Evolutionary conservation across 1,140 invertebrate species (phyloP).

Genomic region (Copidosoma floridanum): DNA sequence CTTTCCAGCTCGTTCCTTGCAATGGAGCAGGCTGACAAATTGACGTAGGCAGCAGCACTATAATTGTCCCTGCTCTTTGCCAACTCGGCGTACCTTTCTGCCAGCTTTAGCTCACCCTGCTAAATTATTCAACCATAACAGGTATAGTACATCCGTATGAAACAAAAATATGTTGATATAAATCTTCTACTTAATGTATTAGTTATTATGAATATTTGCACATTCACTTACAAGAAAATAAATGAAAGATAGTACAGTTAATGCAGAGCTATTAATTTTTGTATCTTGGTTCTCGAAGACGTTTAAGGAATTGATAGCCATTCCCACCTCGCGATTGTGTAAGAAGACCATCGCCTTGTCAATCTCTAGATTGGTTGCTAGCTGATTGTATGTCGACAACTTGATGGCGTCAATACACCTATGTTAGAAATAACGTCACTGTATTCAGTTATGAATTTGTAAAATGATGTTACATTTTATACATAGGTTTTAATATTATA

Average conservation of each 20-base stretch:
- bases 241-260: constrained; percentile 89
- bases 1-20: constrained; percentile 71
- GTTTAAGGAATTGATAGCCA: constrained; percentile 84
- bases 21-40: constrained; percentile 83
- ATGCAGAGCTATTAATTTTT: constrained; percentile 80
- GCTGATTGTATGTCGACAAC: constrained; percentile 70
- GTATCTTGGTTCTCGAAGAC: constrained; percentile 85
- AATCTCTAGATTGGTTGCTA: constrained; percentile 89
- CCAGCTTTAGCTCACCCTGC: constrained; percentile 82
- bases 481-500: too few species aligned
- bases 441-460: constrained; percentile 13
- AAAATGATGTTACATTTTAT: too few species aligned
- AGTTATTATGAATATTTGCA: too few species aligned
- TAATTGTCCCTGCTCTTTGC: constrained; percentile 76
- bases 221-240: constrained; percentile 80
- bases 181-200: too few species aligned
- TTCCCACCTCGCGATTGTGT: constrained; percentile 77
- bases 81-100: constrained; percentile 76
- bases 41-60: constrained; percentile 83
- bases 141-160: too few species aligned
- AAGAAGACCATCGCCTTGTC: constrained; percentile 91
- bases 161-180: too few species aligned
- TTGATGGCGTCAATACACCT: constrained; percentile 81
- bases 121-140: too few species aligned
- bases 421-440: background rate